These are phyloP conservation scores for Phallusia fumigata DNA, from an alignment of 23 tunicate genomes.

Conservation along the genomic window DNA sequence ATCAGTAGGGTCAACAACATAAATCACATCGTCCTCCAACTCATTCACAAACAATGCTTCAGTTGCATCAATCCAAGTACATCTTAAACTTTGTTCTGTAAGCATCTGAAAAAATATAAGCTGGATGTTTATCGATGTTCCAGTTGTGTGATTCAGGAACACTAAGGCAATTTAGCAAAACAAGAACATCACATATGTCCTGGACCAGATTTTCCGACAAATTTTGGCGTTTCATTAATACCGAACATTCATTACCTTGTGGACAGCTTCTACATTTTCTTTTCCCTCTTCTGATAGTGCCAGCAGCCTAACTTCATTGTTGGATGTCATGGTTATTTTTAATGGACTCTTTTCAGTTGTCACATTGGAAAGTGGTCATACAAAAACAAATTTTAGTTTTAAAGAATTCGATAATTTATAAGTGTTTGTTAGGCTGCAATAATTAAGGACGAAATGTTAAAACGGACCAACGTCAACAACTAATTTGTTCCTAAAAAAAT, in stretches of 20 bases:
- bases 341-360: too few relatives aligned
- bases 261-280: constrained; percentile 67
- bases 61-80: constrained; percentile 24
- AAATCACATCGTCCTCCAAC: constrained; percentile 65
- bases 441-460: too few relatives aligned
- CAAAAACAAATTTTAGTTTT: too few relatives aligned
- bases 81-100: constrained; percentile 16
- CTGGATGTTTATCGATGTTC: too few relatives aligned
- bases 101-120: constrained; percentile 29
- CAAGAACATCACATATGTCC: not conserved
- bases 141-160: too few relatives aligned
- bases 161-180: not conserved
- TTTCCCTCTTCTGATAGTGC: constrained; percentile 68
- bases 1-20: constrained; percentile 73
- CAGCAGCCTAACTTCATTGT: constrained; percentile 64
- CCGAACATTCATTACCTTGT: constrained; percentile 14
- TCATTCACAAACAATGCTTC: constrained; percentile 20
- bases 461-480: too few relatives aligned
- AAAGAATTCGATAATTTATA: too few relatives aligned
- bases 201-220: not conserved
- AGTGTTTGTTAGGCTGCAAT: too few relatives aligned
- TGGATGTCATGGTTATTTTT: not conserved
- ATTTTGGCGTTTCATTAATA: too few relatives aligned
- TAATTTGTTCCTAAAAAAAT: too few relatives aligned
- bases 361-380: too few relatives aligned